Evolutionary conservation across 2,888 invertebrate genomes (phyloP), one percentile per base, ranked within the genome.

Genomic region (Drosophila glabriapex): DNA sequence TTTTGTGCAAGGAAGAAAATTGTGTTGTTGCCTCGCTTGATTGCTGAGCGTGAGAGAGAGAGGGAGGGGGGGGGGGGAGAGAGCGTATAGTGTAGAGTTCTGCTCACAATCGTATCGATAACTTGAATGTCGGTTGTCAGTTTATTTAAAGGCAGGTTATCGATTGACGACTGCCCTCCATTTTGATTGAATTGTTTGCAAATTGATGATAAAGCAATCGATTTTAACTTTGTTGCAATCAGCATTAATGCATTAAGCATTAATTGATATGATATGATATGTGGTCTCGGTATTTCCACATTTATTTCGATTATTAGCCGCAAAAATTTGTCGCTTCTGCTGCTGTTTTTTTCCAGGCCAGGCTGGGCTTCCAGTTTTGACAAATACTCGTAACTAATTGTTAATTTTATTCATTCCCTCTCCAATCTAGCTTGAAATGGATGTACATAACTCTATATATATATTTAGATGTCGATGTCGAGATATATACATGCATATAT

Each of bases 361-460:
- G 54, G 54, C 59, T 61, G 37, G 31, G 28, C 46, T 76, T 77
- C 78, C 72, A 73, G 73, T 77, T 77, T 78, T 66, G 39, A 56
- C 58, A 56, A 73, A 33, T 25, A 55, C 37, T 77, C 63, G 66
- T 84, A 74, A 79, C 82, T 84, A 89, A 86, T 89, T 84, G 84
- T 67, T 86, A 89, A 83, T 78, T 71, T 69, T 81, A 83, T 89
- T 86, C 82, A 83, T 89, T 86, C 82, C 73, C 78, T 80, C 33
- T 29, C 52, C 67, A 56, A 43, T 61, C 37, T 16, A 65, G 49
- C 56, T 64, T 62, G 56, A 64, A 53, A 39, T 58, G 22, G 6
- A 25, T 52, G 39, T 16, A 46, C 46, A 46, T 46, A 46, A 22
- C 46, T 29, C 31, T 46, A 35, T 31, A 25, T 9, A 53, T 39